Percentiles rank a stretch among this genome's conserved stretches.
Conservation (phyloP, 35 echinoderm and acorn worm genomes). For the Stichopus chloronotus region DNA sequence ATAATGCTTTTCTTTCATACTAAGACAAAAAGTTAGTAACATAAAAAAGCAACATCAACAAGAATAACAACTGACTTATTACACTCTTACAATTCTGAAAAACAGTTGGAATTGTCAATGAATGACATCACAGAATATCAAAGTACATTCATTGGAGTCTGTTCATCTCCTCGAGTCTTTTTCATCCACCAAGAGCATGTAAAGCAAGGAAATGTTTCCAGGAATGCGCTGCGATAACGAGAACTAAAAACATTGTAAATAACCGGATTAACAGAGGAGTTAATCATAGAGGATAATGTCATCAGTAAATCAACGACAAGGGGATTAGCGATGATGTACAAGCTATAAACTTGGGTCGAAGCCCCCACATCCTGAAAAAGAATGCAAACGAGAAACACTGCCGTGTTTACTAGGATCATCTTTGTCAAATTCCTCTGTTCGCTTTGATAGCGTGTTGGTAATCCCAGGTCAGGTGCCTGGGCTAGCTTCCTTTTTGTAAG, state of each 20-base stretch:
- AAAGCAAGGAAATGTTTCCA: neutral
- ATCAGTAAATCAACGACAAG: neutral
- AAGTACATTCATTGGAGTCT: too few relatives aligned
- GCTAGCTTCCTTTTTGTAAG: neutral
- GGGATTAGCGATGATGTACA: neutral
- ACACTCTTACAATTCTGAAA: too few relatives aligned
- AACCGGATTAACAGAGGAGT: neutral
- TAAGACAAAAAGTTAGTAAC: too few relatives aligned
- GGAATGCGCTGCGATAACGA: neutral
- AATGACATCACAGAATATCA: too few relatives aligned
- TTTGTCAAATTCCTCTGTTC: neutral
- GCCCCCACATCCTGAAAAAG: constrained; percentile 4
- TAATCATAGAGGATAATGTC: neutral
- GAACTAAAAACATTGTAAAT: constrained; percentile 18
- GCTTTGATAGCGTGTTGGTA: neutral
- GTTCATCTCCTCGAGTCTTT: too few relatives aligned
- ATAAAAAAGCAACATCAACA: too few relatives aligned
- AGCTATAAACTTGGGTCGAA: too few relatives aligned
- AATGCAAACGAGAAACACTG: neutral
- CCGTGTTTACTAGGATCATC: constrained; percentile 15
- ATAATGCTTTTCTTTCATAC: too few relatives aligned
- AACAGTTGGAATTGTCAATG: too few relatives aligned
- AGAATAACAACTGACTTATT: too few relatives aligned
- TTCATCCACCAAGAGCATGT: too few relatives aligned
- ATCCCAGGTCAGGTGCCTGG: neutral